Evolutionary conservation across 2,888 invertebrate species (phyloP), one percentile per base, ranked within the genome.

Genomic region (Anthophora plumipes): DNA sequence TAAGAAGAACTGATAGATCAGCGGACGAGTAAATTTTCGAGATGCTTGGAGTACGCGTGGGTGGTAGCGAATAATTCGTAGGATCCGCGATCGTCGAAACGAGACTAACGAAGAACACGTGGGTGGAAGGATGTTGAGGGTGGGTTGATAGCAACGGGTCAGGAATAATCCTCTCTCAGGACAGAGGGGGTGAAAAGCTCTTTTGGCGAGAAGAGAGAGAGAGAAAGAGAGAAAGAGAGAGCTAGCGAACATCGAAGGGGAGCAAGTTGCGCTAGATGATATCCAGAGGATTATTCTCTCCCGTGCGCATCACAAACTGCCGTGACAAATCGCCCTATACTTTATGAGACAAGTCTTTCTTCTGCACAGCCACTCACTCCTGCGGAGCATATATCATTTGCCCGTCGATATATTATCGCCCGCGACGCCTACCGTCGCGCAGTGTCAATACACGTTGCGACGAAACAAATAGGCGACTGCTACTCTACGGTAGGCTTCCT

Each of bases 281-380:
- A 91, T 91, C 89, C 89, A 88, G 91, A 89, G 91, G 91, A 92
- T 92, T 91, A 91, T 90, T 91, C 90, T 89, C 89, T 90, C 89
- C 89, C 90, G 85, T 88, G 90, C 89, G 90, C 90, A 91, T 92
- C 91, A 91, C 91, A 91, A 91, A 92, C 90, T 91, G 88, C 89
- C 90, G 90, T 92, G 92, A 92, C 92, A 92, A 92, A 92, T 92
- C 91, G 91, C 90, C 89, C 91, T 89, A 91, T 92, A 91, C 92
- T 92, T 92, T 91, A 92, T 90, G 92, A 91, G 90, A 90, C 90
- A 88, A 91, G 90, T 91, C 89, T 90, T 91, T 90, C 91, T 91
- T 91, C 89, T 85, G 87, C 87, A 82, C 77, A 86, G 85, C 87
- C 83, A 88, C 87, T 85, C 89, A 84, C 89, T 89, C 89, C 81